A percentile compares a stretch with the other conserved stretches of the same genome.
These are phyloP conservation scores for Schmidtea mediterranea DNA, from an alignment of 1,140 invertebrate species.

Conservation along the genomic window DNA sequence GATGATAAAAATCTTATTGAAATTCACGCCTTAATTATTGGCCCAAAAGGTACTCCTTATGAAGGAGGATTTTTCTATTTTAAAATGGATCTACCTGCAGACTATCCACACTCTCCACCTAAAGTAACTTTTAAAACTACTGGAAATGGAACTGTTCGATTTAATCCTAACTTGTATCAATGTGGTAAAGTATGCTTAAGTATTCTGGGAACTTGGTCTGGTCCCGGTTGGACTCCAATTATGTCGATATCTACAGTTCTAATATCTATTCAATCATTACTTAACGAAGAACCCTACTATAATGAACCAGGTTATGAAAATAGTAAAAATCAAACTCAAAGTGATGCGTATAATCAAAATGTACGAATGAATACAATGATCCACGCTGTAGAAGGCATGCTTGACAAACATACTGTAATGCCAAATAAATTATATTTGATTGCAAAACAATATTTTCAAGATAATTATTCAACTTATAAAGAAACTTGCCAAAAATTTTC, in stretches of 20 bases:
- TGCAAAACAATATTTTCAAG: too few relatives aligned
- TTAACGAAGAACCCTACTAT: constrained; percentile 36
- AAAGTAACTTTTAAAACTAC: constrained; percentile 37
- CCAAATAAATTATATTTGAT: too few relatives aligned
- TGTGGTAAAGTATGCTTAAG: constrained; percentile 39
- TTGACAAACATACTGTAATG: too few relatives aligned
- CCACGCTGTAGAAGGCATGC: too few relatives aligned
- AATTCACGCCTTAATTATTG: constrained; percentile 37
- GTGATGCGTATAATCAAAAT: too few relatives aligned
- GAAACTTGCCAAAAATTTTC: too few relatives aligned
- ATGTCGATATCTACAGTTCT: constrained; percentile 32
- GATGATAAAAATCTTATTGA: too few relatives aligned
- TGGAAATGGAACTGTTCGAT: constrained; percentile 33
- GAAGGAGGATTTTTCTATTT: constrained; percentile 39
- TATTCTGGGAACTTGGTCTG: constrained; percentile 36
- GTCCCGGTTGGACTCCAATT: constrained; percentile 35
- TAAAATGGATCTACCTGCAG: constrained; percentile 31
- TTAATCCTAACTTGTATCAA: constrained; percentile 37
- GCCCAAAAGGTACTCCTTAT: constrained; percentile 38
- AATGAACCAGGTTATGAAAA: constrained; percentile 34
- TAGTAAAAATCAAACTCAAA: too few relatives aligned
- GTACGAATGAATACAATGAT: too few relatives aligned
- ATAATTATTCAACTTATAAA: too few relatives aligned
- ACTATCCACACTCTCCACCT: constrained; percentile 30
- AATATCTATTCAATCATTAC: constrained; percentile 34